A percentile compares a stretch with the other conserved stretches of the same genome.
Evolutionary conservation across 2,888 invertebrate species (phyloP).

Genomic region (Cantharis flavilabris): DNA sequence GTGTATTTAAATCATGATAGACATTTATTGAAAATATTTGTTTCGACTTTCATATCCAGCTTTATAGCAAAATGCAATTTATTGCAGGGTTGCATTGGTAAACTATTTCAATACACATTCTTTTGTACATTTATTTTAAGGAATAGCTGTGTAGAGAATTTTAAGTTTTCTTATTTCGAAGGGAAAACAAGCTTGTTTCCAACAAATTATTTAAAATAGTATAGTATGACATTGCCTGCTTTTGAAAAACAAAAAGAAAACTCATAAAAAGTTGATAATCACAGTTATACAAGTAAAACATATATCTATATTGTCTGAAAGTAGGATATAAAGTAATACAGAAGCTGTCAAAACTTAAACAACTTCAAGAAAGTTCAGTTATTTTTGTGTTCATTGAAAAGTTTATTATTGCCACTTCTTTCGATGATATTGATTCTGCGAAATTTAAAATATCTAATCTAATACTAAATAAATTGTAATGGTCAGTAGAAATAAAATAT

Average conservation of each 20-base stretch:
- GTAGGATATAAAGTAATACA: constrained; percentile 23
- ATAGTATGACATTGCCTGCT: not conserved
- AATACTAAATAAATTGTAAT: not conserved
- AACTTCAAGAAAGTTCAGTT: constrained; percentile 20
- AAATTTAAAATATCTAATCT: not conserved
- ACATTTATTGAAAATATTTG: not conserved
- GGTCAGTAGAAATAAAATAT: not conserved
- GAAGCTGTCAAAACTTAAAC: constrained; percentile 24
- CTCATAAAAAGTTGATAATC: constrained; percentile 20
- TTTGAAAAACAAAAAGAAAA: constrained; percentile 1
- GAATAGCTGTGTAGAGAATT: not conserved
- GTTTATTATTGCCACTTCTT: constrained; percentile 16
- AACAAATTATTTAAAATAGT: not conserved
- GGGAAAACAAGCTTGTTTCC: not conserved
- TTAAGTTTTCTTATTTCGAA: not conserved
- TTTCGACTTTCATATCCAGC: not conserved
- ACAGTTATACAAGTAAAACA: constrained; percentile 20
- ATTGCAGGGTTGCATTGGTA: not conserved
- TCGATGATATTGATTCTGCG: not conserved
- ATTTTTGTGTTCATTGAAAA: constrained; percentile 21
- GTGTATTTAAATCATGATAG: not conserved
- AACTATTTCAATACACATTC: not conserved
- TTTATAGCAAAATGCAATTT: not conserved
- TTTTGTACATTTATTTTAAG: not conserved
- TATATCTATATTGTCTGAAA: constrained; percentile 14